phyloP scores from a whole-genome alignment of 2,888 invertebrate species.

The Rhyacophila evoluta region DNA sequence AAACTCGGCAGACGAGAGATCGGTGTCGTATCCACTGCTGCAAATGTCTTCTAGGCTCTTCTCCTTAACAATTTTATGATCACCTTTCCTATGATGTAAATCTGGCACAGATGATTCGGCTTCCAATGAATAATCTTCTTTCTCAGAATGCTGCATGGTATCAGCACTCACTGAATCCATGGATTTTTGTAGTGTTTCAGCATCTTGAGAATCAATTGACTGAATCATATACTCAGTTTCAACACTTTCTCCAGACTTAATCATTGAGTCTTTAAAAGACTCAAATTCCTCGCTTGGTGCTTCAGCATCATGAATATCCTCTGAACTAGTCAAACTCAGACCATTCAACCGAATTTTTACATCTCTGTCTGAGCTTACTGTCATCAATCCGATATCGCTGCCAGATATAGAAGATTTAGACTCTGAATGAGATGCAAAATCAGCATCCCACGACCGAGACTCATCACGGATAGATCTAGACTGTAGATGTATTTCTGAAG shows the following conservation, averaged over 20 bases:
- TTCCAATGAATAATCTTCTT: slow-evolving; percentile 66
- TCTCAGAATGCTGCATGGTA: slow-evolving; percentile 65
- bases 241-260: slow-evolving; percentile 68
- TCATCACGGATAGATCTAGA: slow-evolving; percentile 45
- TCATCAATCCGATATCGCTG: slow-evolving; percentile 45
- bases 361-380: slow-evolving; percentile 51
- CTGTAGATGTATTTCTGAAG: slow-evolving; percentile 48
- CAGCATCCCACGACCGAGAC: slow-evolving; percentile 47
- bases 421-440: slow-evolving; percentile 49
- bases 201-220: slow-evolving; percentile 69
- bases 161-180: slow-evolving; percentile 69
- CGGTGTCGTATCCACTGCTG: slow-evolving; percentile 77
- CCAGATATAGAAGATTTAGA: slow-evolving; percentile 51
- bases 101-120: slow-evolving; percentile 69
- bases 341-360: slow-evolving; percentile 50
- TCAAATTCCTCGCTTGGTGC: slow-evolving; percentile 51
- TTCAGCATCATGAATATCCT: slow-evolving; percentile 49
- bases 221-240: slow-evolving; percentile 69
- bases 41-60: slow-evolving; percentile 75
- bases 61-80: slow-evolving; percentile 66
- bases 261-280: slow-evolving; percentile 66
- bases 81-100: slow-evolving; percentile 63
- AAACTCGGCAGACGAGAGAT: slow-evolving; percentile 75
- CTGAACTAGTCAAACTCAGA: slow-evolving; percentile 47
- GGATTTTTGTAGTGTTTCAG: slow-evolving; percentile 68